These are phyloP conservation scores for Platyscapa corneri DNA, from an alignment of 1,140 invertebrate genomes.

Conservation along the genomic window DNA sequence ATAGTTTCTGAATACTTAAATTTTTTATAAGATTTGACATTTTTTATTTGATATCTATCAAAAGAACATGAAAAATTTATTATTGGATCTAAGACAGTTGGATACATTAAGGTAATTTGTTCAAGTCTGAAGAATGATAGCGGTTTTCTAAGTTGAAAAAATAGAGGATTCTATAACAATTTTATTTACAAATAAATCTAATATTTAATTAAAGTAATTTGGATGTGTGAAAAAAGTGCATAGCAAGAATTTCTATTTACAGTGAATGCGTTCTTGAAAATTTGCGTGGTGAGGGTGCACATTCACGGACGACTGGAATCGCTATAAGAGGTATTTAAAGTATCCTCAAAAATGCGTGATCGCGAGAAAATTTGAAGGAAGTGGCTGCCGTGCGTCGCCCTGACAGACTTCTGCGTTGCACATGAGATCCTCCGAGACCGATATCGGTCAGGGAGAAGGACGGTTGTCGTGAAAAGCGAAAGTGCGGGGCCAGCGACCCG, in stretches of 20 bases:
- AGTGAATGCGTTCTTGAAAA: no score
- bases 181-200: background rate
- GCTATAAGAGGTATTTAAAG: no score
- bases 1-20: no score
- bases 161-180: background rate
- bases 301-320: no score
- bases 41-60: no score
- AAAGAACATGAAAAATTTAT: no score
- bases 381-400: no score
- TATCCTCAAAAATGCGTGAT: no score
- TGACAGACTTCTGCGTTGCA: background rate
- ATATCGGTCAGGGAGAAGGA: slow-evolving; percentile 6
- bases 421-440: background rate
- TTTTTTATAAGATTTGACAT: no score
- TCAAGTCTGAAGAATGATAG: background rate
- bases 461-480: background rate
- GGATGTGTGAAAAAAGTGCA: background rate
- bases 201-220: background rate
- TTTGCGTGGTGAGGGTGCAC: no score
- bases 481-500: slow-evolving; percentile 22
- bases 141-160: background rate
- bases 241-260: background rate
- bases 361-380: no score
- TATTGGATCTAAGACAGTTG: background rate
- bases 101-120: background rate